Evolutionary conservation across 2,888 invertebrate genomes (phyloP).

Genomic region (Spodoptera exigua): DNA sequence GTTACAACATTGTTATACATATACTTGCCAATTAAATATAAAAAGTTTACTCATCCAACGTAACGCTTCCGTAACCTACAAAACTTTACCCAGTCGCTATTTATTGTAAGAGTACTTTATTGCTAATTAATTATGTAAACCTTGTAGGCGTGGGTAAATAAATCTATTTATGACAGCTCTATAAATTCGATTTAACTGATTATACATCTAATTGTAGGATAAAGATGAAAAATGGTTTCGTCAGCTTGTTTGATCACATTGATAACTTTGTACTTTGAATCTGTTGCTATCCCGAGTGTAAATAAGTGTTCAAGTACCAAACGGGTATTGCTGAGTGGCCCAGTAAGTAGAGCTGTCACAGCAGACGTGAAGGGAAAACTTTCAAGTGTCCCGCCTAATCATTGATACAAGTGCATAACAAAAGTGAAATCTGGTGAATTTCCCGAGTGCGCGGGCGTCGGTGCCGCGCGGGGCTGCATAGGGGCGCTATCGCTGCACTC

Average conservation of each 20-base stretch:
- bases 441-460: constrained; percentile 59
- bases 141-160: background rate
- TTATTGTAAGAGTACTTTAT: background rate
- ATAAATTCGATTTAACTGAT: background rate
- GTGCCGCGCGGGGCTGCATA: constrained; percentile 65
- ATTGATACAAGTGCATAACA: constrained; percentile 65
- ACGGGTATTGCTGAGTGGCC: constrained; percentile 31
- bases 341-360: constrained; percentile 29
- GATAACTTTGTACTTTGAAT: background rate
- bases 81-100: constrained; percentile 1
- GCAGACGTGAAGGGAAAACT: constrained; percentile 39
- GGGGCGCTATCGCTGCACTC: constrained; percentile 76
- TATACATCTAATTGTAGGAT: constrained; percentile 1
- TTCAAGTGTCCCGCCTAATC: constrained; percentile 45
- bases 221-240: background rate
- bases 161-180: background rate
- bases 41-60: constrained; percentile 20
- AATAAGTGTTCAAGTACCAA: constrained; percentile 22
- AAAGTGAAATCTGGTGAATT: constrained; percentile 81
- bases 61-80: constrained; percentile 7
- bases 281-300: constrained; percentile 14
- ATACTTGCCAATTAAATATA: constrained; percentile 37
- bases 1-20: constrained; percentile 25
- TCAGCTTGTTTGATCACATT: background rate
- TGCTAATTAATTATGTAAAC: constrained; percentile 1